Base-by-base conservation (phyloP, 2,888 invertebrate genomes). In the Nomada flava region DNA sequence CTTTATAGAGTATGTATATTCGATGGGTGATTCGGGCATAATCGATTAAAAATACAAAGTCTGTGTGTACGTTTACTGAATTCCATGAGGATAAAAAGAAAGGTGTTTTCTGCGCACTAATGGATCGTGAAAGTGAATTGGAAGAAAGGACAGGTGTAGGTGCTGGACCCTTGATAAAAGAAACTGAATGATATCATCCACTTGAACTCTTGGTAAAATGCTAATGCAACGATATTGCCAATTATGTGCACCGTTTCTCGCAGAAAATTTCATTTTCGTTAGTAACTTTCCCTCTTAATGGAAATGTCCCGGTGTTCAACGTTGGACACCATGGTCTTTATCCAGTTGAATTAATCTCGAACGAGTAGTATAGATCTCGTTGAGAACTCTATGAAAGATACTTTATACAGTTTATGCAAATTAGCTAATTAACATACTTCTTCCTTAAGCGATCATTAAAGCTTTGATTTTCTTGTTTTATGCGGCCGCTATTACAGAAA, bases 51-150 rank as follows among this genome's bases (percentile, higher is more conserved):
- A 36, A 36, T 36, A 36, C 36, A 36, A 36, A 0, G 7, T 7
- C 36, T 36, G 36, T 7, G 7, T 36, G 36, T 7, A 5, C 36
- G 0, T 36, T 36, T 36, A 36, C 36, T 7, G 36, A 36, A 7
- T 36, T 36, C 36, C 36, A 1, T 67, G 3, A 13, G 52, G 60
- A 67, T 36, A 57, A 68, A 77, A 77, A 73, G 72, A 79, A 80
- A 81, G 76, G 47, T 50, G 65, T 78, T 75, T 78, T 65, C 72
- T 11, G 63, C 50, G 76, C 64, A 74, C 76, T 80, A 86, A 86
- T 76, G 67, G 26, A 23, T 72, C 84, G 80, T 78, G 77, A 86
- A 82, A 81, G 77, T 70, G 76, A 85, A 89, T 85, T 83, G 82
- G 84, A 88, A 81, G 59, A 60, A 70, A 71, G 63, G 63, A 71